Evolutionary conservation across 2,113 vertebrate species (phyloP), one percentile per base, ranked within the genome.

Genomic region (Glaucomys volans): DNA sequence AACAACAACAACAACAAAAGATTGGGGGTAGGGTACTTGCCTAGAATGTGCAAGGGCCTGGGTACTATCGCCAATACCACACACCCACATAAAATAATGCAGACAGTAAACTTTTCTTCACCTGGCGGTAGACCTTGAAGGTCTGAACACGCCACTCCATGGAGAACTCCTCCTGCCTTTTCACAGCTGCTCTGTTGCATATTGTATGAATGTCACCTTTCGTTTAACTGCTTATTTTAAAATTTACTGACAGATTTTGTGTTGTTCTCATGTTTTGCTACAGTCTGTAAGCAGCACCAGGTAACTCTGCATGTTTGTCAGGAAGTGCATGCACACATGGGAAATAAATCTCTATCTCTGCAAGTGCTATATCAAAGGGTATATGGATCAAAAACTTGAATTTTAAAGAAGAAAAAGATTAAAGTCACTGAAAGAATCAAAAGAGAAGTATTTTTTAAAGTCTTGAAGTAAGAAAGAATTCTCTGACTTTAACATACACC

Each of bases 371-470:
- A 6, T 84, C 37, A 82, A 64, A 57, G 67, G 1, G 14, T n/a
- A 16, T 74, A 24, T 67, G 47, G 17, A 76, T 90, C 79, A 76
- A 26, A 40, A 82, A 50, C 12, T 76, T 94, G 71, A 35, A 69
- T 87, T 76, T 91, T 80, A 35, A 74, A 86, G 37, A 79, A 75
- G 26, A 74, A 86, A 37, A 80, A 54, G 12, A 88, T 32, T 90
- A 85, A 94, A 86, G 30, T 24, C 59, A 52, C 40, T 76, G 24
- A 82, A 90, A 92, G 32, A 77, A 79, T 50, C 44, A 83, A 82
- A 28, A 76, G 44, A 40, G 12, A 84, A 91, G 14, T 84, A 16
- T 64, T 83, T 57, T 83, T 76, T 79, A 16, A 32, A 93, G 54
- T 35, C 62, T 72, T 84, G 20, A 35, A 54, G 12, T 74, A 8